Conservation (phyloP, 2,113 vertebrate genomes). For the Oreamnos americanus region DNA sequence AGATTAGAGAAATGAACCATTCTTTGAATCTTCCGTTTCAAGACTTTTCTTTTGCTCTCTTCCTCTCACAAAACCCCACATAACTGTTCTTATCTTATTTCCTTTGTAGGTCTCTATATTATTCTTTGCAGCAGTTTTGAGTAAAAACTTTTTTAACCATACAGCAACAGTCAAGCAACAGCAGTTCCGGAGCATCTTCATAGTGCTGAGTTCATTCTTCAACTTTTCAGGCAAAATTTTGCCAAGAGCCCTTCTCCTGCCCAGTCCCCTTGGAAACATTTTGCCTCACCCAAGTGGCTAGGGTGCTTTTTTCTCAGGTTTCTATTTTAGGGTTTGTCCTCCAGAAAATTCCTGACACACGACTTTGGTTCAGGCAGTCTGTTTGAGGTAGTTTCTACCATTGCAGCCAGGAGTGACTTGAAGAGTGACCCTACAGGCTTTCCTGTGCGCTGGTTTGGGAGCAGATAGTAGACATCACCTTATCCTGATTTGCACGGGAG, state of each 20-base stretch:
- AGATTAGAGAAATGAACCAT: conserved; percentile 34
- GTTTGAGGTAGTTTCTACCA: neutral
- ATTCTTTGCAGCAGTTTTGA: neutral
- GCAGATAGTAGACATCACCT: neutral
- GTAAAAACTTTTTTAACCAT: neutral
- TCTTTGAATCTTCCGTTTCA: conserved; percentile 32
- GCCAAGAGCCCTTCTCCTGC: neutral
- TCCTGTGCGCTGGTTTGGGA: neutral
- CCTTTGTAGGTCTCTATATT: conserved; percentile 40
- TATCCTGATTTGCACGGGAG: neutral
- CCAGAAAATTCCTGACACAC: neutral
- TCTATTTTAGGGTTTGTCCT: neutral
- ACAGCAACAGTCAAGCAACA: neutral
- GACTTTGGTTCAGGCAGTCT: neutral
- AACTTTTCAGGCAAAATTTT: neutral
- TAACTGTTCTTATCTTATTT: conserved; percentile 64
- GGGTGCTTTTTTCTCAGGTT: neutral
- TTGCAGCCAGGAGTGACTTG: neutral
- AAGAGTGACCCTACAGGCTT: neutral
- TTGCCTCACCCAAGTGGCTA: neutral
- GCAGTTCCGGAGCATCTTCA: neutral
- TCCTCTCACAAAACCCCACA: conserved; percentile 40
- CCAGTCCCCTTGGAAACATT: neutral
- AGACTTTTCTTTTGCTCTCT: neutral
- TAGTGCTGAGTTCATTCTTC: neutral